Percentiles rank a stretch among this genome's conserved stretches.
phyloP scores from a whole-genome alignment of 1,140 invertebrate genomes.

The Gerris buenoi region DNA sequence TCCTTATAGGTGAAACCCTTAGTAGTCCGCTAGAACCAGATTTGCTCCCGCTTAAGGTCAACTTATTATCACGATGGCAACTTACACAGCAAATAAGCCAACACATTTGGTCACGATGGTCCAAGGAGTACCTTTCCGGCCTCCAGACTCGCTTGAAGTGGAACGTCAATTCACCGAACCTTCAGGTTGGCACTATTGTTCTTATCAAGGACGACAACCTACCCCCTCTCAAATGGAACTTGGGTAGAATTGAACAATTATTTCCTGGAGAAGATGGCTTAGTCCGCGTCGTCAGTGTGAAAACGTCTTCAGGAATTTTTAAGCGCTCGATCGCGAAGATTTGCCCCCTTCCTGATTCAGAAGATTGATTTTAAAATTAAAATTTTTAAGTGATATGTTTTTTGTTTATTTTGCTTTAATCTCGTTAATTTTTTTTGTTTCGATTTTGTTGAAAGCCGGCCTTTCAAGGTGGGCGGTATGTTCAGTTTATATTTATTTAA shows the following conservation, averaged over 20 bases:
- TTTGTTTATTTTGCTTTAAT: too few relatives aligned
- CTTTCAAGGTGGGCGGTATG: too few relatives aligned
- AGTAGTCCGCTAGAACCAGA: conserved; percentile 9
- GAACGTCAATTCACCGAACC: conserved; percentile 12
- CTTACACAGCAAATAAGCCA: conserved; percentile 16
- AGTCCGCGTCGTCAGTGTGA: conserved; percentile 1
- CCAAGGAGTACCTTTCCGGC: conserved; percentile 20
- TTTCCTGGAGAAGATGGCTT: conserved; percentile 9
- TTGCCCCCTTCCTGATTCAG: too few relatives aligned
- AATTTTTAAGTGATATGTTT: too few relatives aligned
- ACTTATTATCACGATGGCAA: conserved; percentile 20
- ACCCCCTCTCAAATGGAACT: conserved; percentile 14
- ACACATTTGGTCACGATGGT: conserved; percentile 23
- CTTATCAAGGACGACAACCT: conserved; percentile 27
- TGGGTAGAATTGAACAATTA: conserved; percentile 11
- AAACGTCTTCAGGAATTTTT: neutral
- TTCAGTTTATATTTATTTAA: too few relatives aligned
- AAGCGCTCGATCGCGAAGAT: too few relatives aligned
- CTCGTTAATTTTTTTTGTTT: too few relatives aligned
- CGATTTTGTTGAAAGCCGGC: too few relatives aligned
- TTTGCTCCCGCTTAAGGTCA: conserved; percentile 8
- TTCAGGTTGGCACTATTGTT: conserved; percentile 26
- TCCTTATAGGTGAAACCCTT: conserved; percentile 22
- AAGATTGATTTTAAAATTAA: too few relatives aligned
- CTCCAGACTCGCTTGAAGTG: conserved; percentile 26